phyloP scores from a whole-genome alignment of 1,140 invertebrate species.

The Ips nitidus region DNA sequence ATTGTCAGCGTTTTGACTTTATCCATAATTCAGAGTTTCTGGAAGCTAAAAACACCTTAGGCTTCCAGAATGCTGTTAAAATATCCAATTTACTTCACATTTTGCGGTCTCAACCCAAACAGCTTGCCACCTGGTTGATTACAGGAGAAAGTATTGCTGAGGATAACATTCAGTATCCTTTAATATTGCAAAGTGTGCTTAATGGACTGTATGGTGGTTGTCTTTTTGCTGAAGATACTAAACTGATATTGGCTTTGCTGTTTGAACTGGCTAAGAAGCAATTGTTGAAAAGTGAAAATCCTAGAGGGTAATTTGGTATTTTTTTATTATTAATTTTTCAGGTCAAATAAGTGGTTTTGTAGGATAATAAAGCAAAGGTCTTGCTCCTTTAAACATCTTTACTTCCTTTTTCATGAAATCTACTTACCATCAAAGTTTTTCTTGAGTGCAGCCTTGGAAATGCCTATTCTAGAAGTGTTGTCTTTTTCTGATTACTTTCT shows the following conservation, averaged over 20 bases:
- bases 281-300: slow-evolving; percentile 78
- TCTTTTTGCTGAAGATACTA: slow-evolving; percentile 79
- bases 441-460: slow-evolving; percentile 86
- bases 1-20: slow-evolving; percentile 74
- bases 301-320: slow-evolving; percentile 61
- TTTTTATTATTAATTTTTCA: slow-evolving; percentile 16
- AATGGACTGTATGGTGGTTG: slow-evolving; percentile 84
- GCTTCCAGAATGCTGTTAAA: slow-evolving; percentile 73
- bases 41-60: slow-evolving; percentile 84
- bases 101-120: slow-evolving; percentile 75
- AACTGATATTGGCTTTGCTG: slow-evolving; percentile 74
- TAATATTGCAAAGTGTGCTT: slow-evolving; percentile 70
- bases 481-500: slow-evolving; percentile 92
- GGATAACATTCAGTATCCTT: slow-evolving; percentile 63
- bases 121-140: slow-evolving; percentile 78
- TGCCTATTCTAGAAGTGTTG: slow-evolving; percentile 88
- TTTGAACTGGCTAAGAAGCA: slow-evolving; percentile 83
- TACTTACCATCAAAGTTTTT: slow-evolving; percentile 90
- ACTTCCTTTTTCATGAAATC: slow-evolving; percentile 87
- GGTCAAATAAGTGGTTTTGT: slow-evolving; percentile 30
- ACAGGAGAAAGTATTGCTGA: slow-evolving; percentile 67
- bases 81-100: slow-evolving; percentile 79
- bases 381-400: slow-evolving; percentile 87
- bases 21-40: slow-evolving; percentile 81
- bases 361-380: slow-evolving; percentile 79